phyloP scores from a whole-genome alignment of 2,113 vertebrate species.

The Camarhynchus parvulus region DNA sequence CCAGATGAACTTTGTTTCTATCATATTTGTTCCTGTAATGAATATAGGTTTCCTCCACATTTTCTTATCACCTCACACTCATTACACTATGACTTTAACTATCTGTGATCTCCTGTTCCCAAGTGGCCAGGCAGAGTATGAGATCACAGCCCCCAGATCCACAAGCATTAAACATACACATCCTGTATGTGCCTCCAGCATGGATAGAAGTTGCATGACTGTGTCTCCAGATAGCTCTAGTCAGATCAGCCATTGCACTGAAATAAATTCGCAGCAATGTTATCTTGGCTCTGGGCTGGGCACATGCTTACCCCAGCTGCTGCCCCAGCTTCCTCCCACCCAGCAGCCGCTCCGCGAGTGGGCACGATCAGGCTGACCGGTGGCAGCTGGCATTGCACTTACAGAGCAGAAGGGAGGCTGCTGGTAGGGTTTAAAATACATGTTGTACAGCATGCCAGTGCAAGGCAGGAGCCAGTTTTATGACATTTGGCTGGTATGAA shows the following conservation, averaged over 20 bases:
- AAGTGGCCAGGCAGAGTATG: neutral
- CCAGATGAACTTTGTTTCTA: neutral
- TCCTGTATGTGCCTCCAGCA: neutral
- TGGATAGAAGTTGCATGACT: neutral
- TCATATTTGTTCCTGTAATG: neutral
- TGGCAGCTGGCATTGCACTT: neutral
- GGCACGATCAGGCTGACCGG: neutral
- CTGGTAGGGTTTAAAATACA: slow-evolving; percentile 5
- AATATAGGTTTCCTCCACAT: neutral
- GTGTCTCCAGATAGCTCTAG: neutral
- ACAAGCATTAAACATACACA: neutral
- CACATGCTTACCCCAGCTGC: neutral
- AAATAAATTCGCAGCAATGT: neutral
- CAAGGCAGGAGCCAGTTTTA: slow-evolving; percentile 27
- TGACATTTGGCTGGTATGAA: neutral
- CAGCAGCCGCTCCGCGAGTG: neutral
- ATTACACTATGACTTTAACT: neutral
- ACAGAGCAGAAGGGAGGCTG: slow-evolving; percentile 20
- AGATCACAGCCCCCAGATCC: neutral
- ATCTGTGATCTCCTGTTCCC: neutral
- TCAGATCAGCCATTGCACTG: neutral
- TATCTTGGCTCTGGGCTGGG: neutral
- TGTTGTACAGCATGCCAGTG: neutral
- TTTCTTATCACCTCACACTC: neutral
- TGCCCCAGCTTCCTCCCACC: neutral